phyloP scores from a whole-genome alignment of 2,888 invertebrate species.

The Pseudeuparius sepicola region DNA sequence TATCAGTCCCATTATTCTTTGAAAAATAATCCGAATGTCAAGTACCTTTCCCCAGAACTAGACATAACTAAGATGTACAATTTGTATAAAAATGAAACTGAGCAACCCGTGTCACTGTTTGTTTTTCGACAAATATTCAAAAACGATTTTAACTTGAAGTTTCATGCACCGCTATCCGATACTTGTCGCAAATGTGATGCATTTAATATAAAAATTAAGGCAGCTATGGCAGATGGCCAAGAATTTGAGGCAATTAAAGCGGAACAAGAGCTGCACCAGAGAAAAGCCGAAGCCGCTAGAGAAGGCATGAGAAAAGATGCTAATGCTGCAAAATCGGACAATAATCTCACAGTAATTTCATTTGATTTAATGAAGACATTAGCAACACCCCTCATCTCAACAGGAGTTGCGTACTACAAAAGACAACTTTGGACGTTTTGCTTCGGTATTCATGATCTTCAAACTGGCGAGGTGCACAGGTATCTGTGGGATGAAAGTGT shows the following conservation, averaged over 20 bases:
- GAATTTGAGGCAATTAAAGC: conserved; percentile 1
- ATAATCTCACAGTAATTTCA: too few relatives aligned
- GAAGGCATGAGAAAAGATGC: conserved; percentile 3
- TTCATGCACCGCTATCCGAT: conserved; percentile 8
- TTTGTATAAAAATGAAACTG: conserved; percentile 13
- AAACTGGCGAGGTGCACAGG: conserved; percentile 13
- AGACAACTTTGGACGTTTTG: conserved; percentile 16
- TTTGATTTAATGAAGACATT: conserved; percentile 24
- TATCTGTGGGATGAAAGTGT: conserved; percentile 25
- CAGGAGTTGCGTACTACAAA: conserved; percentile 23
- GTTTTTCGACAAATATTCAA: conserved; percentile 11
- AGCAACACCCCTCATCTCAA: conserved; percentile 22
- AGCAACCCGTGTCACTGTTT: conserved; percentile 8
- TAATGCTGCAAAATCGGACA: too few relatives aligned
- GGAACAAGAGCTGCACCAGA: too few relatives aligned
- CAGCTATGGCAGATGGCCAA: too few relatives aligned
- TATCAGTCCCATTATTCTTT: conserved; percentile 15
- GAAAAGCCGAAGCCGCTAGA: conserved; percentile 1
- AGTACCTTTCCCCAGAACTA: conserved; percentile 12
- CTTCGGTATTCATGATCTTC: conserved; percentile 20
- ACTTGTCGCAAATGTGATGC: conserved; percentile 11
- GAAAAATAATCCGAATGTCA: conserved; percentile 10
- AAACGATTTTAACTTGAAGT: conserved; percentile 9
- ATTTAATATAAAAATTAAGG: conserved; percentile 6
- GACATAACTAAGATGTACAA: conserved; percentile 12